Percentiles rank a stretch among this genome's conserved stretches.
phyloP scores from a whole-genome alignment of 2,113 vertebrate species.

The Phylloscopus whistleri region DNA sequence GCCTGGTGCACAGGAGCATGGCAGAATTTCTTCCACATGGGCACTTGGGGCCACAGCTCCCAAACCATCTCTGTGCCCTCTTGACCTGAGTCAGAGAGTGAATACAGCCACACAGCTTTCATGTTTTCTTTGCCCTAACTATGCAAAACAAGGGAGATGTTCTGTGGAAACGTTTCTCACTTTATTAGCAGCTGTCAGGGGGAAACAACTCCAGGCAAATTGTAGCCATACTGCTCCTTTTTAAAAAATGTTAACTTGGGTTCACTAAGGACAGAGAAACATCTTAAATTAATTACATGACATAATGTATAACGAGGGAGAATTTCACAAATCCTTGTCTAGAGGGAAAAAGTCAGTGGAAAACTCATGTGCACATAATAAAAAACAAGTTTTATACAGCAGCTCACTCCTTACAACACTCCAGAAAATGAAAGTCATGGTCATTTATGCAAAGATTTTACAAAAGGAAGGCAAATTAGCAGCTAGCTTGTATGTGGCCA shows the following conservation, averaged over 20 bases:
- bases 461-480: not conserved
- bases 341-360: not conserved
- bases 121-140: not conserved
- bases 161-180: not conserved
- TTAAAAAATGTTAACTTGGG: not conserved
- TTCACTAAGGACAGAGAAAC: not conserved
- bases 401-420: not conserved
- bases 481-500: not conserved
- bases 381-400: not conserved
- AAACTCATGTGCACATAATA: not conserved
- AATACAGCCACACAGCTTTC: not conserved
- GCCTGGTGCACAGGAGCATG: not conserved
- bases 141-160: not conserved
- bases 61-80: not conserved
- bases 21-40: not conserved
- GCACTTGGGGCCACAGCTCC: not conserved
- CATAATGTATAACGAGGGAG: fast-evolving
- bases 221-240: not conserved
- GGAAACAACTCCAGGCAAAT: not conserved
- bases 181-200: not conserved
- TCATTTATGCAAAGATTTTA: not conserved
- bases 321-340: not conserved
- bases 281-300: not conserved
- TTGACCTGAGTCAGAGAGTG: not conserved
- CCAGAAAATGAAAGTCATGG: not conserved